Base-by-base conservation (phyloP, 1,140 invertebrate species). In the Ostrea edulis region DNA sequence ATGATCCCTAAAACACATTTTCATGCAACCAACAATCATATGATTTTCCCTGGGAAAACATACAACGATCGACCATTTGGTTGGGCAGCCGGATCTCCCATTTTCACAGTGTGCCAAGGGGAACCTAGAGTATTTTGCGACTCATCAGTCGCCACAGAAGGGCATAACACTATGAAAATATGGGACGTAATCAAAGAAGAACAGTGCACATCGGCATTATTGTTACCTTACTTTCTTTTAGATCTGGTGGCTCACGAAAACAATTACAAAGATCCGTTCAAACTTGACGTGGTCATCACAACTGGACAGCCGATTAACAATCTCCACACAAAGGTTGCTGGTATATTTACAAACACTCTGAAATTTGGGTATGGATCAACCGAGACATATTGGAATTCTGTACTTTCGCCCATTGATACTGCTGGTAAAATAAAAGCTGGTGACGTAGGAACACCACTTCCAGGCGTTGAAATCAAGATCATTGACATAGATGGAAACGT, bases 31-130 rank as follows among this genome's bases (percentile, higher is more conserved):
- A 44, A 44, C 5, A 44, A 44, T 44, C 5, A 1, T 44, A 5
- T 44, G 35, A 44, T 44, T 2, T 44, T 5, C 1, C 2, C 1
- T 44, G 35, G 5, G 20, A 53, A 58, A 35, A 17, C n/a, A 0
- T 52, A 83, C 17, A 81, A 82, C 8, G 81, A 88, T n/a, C 62
- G 65, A 20, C 62, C 87, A 20, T 88, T 88, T 54, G 65, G 44
- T 7, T 88, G 87, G 87, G 3, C 53, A 53, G 65, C 22, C n/a
- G 83, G 83, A 7, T 77, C 62, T 25, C 82, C 87, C 17, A 22
- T 84, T n/a, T 8, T 52, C 1, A 35, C 7, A 20, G n/a, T 88
- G 14, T 11, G 22, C 0, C 25, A 68, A n/a, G 87, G 87, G 2
- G 52, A 52, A 12, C 52, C 58, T 58, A 25, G 51, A 20, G 53